phyloP scores from a whole-genome alignment of 1,140 invertebrate species.

The Lamellibrachia luymesi region DNA sequence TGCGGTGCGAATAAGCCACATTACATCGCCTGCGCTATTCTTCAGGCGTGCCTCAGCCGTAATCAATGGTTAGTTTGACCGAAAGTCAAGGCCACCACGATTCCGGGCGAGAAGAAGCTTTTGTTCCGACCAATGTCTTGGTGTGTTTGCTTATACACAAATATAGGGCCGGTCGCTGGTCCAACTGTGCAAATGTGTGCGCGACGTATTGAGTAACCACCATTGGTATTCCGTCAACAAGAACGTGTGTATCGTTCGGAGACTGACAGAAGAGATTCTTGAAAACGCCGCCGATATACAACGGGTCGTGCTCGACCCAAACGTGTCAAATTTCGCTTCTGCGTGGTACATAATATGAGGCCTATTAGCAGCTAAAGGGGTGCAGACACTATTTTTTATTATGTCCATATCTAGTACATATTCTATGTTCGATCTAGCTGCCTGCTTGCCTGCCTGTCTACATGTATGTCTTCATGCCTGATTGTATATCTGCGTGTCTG shows the following conservation, averaged over 20 bases:
- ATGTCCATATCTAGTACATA: not conserved
- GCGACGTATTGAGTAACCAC: not conserved
- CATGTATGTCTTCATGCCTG: too few relatives aligned
- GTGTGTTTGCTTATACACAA: not conserved
- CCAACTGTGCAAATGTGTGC: not conserved
- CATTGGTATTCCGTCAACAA: not conserved
- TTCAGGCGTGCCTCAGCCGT: not conserved
- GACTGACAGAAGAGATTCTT: not conserved
- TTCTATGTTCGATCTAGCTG: too few relatives aligned
- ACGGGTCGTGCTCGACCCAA: not conserved
- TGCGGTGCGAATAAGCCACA: not conserved
- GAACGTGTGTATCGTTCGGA: not conserved
- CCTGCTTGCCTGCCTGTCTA: too few relatives aligned
- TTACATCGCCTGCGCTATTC: not conserved
- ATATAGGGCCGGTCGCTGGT: not conserved
- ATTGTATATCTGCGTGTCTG: too few relatives aligned
- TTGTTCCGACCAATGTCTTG: not conserved
- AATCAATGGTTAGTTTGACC: not conserved
- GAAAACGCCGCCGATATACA: not conserved
- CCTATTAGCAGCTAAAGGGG: not conserved
- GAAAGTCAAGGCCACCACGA: not conserved
- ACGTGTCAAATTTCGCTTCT: not conserved
- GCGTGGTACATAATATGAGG: not conserved
- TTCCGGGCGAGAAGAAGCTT: not conserved
- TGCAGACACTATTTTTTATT: not conserved